Evolutionary conservation across 2,113 vertebrate species (phyloP), one percentile per base, ranked within the genome.

Genomic region (Xiphophorus couchianus): DNA sequence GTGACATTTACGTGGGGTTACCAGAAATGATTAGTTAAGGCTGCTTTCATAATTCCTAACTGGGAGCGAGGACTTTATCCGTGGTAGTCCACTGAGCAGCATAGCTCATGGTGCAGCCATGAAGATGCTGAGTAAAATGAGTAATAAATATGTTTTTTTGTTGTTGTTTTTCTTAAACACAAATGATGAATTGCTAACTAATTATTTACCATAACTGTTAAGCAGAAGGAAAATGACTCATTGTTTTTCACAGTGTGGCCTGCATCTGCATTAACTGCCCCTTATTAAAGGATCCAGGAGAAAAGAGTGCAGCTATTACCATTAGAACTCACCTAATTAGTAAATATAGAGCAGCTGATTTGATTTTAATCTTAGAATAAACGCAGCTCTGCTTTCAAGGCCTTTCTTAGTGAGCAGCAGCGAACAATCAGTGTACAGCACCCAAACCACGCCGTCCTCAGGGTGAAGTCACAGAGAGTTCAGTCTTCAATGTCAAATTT

Each of bases 1-100:
- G 68, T 91, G 91, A 88, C 84, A 90, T 91, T 92, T 89, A 87
- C 74, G 75, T 81, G 76, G 67, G 82, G 83, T 86, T 78, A 82
- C 54, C 76, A 84, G 77, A 75, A 84, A 83, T 89, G 70, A 85
- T 90, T 87, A 82, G 82, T 81, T 85, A 68, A 80, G 72, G 88
- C 80, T 84, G 81, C 66, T 80, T 91, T 86, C 73, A 84, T 85
- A 84, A 84, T 72, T 72, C 69, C 30, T 79, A 75, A 73, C 68
- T 61, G 48, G 66, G 58, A 71, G n/a, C 11, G 60, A 61, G 69
- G 66, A 74, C 69, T 84, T 60, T 30, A 83, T 65, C 69, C 80
- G 48, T 67, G 66, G 28, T 48, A 29, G 15, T 63, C 44, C 8
- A 48, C 35, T 39, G 42, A 19, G 29, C 54, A 65, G n/a, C 60